phyloP scores from a whole-genome alignment of 2,888 invertebrate genomes.

The Lottia scabra region DNA sequence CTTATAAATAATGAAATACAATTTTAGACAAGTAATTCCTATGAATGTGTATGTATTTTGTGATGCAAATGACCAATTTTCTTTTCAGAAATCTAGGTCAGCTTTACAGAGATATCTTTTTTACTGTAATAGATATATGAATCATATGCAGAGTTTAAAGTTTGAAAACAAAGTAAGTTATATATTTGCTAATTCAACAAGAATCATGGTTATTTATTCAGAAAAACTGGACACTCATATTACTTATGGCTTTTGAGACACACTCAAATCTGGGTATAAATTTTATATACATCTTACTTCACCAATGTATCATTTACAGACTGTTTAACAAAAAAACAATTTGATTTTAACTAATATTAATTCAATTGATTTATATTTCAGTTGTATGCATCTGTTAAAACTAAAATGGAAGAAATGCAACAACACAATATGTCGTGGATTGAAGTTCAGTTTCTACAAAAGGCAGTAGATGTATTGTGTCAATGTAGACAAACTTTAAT shows the following conservation, averaged over 20 bases:
- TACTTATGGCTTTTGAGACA: too few species aligned
- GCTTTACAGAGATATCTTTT: slow-evolving; percentile 96
- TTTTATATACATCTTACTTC: too few species aligned
- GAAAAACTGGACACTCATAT: too few species aligned
- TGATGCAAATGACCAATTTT: too few species aligned
- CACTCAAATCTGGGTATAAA: too few species aligned
- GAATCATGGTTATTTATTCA: too few species aligned
- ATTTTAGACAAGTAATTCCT: too few species aligned
- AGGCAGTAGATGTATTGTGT: slow-evolving; percentile 84
- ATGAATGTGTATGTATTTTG: too few species aligned
- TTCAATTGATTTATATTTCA: slow-evolving; percentile 38
- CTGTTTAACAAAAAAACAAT: too few species aligned
- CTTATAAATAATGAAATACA: too few species aligned
- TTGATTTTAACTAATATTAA: too few species aligned
- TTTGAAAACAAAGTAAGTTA: slow-evolving; percentile 87
- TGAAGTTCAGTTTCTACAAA: slow-evolving; percentile 98
- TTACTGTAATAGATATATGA: slow-evolving; percentile 99
- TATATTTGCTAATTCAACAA: neutral
- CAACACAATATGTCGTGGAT: slow-evolving; percentile 99
- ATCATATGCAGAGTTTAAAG: slow-evolving; percentile 98
- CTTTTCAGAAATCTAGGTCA: slow-evolving; percentile 80
- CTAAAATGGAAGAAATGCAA: slow-evolving; percentile 99
- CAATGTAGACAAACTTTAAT: slow-evolving; percentile 97
- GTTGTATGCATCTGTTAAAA: slow-evolving; percentile 93
- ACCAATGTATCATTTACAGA: too few species aligned